phyloP scores from a whole-genome alignment of 1,140 invertebrate genomes.

The Drosophila tropicalis region DNA sequence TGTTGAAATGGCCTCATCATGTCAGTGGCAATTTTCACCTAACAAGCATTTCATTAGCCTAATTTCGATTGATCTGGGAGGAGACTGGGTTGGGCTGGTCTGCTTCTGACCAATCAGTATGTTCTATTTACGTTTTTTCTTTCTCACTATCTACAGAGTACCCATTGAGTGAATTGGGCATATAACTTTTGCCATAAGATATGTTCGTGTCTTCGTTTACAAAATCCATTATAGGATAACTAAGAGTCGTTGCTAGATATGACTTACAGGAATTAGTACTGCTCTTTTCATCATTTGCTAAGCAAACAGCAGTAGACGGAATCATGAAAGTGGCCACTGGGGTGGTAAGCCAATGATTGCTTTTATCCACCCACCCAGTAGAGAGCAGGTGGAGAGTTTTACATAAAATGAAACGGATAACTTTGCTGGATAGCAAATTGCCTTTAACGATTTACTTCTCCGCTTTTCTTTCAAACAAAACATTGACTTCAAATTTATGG shows the following conservation, averaged over 20 bases:
- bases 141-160: too few relatives aligned
- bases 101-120: slow-evolving; percentile 1
- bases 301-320: slow-evolving; percentile 1
- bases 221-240: neutral
- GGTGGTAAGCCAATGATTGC: neutral
- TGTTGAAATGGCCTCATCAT: slow-evolving; percentile 42
- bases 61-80: slow-evolving; percentile 53
- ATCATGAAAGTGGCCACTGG: neutral
- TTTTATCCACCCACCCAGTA: neutral
- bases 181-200: too few relatives aligned
- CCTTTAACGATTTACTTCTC: neutral
- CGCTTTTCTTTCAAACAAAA: neutral
- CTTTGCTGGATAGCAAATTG: too few relatives aligned
- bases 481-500: neutral
- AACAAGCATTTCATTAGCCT: slow-evolving; percentile 76
- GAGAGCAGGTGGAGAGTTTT: too few relatives aligned
- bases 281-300: slow-evolving; percentile 6
- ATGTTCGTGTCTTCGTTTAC: too few relatives aligned
- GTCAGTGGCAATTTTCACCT: slow-evolving; percentile 53
- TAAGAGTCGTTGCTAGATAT: neutral
- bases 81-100: neutral
- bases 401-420: too few relatives aligned
- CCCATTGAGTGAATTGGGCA: too few relatives aligned
- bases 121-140: too few relatives aligned
- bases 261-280: neutral